Conservation (phyloP, 2,113 vertebrate species). For the Heloderma charlesbogerti region DNA sequence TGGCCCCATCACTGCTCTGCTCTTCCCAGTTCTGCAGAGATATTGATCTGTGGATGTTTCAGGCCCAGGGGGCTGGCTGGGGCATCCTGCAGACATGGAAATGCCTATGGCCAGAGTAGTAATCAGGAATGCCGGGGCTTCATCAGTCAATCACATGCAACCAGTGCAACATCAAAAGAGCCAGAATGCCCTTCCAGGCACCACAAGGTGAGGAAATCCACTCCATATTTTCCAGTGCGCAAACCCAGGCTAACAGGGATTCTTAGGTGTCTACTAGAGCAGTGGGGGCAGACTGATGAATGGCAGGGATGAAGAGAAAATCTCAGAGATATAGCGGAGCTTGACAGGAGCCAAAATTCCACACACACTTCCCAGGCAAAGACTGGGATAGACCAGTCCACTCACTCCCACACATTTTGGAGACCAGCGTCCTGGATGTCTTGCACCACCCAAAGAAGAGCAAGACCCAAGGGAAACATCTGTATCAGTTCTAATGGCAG, state of each 20-base stretch:
- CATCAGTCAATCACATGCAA: neutral
- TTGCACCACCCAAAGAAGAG: neutral
- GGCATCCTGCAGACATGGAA: neutral
- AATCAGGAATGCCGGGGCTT: neutral
- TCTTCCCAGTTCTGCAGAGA: neutral
- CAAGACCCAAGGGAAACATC: neutral
- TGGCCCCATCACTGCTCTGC: neutral
- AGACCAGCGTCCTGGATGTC: neutral
- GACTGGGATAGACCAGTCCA: neutral
- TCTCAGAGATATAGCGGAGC: neutral
- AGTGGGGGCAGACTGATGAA: neutral
- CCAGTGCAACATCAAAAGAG: neutral
- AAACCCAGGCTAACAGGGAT: neutral
- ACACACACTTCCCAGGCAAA: too few species aligned
- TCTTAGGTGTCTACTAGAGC: neutral
- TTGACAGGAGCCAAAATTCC: neutral
- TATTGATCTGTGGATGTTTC: neutral
- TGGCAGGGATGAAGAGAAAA: neutral
- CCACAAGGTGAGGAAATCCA: neutral
- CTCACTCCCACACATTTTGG: neutral
- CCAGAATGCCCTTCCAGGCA: too few species aligned
- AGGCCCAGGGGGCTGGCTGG: neutral
- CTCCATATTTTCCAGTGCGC: conserved; percentile 3
- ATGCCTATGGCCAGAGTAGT: too few species aligned
- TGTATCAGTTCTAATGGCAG: neutral